Percentiles rank a stretch among this genome's conserved stretches.
These are phyloP conservation scores for Brachionus sp. DNA, from an alignment of 1,140 invertebrate genomes.

Conservation along the genomic window DNA sequence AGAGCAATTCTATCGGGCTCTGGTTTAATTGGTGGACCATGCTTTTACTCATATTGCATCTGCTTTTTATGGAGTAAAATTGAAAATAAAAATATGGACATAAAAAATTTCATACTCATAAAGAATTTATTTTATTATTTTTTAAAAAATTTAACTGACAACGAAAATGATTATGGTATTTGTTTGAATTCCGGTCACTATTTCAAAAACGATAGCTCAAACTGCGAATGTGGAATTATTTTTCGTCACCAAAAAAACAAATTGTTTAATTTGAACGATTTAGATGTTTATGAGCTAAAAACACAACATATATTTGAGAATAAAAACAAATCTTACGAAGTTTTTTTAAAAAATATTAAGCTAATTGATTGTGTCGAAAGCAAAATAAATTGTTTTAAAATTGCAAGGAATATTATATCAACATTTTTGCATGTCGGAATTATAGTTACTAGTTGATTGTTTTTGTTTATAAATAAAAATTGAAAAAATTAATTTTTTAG, in stretches of 20 bases:
- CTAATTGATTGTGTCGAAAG: constrained; percentile 23
- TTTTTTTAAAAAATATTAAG: constrained; percentile 1
- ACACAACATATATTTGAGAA: neutral
- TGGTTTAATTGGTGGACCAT: constrained; percentile 28
- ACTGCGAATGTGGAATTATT: constrained; percentile 1
- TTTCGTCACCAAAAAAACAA: neutral
- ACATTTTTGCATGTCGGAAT: constrained; percentile 21
- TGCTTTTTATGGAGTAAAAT: neutral
- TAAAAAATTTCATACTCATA: neutral
- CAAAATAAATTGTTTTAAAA: neutral
- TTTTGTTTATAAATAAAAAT: neutral
- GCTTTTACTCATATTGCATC: constrained; percentile 14
- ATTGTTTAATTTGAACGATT: neutral
- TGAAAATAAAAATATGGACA: neutral
- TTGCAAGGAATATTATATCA: constrained; percentile 9
- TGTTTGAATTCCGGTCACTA: neutral
- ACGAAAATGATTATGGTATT: neutral
- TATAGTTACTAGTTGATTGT: neutral
- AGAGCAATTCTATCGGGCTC: neutral
- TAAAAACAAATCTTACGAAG: neutral
- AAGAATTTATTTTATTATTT: neutral
- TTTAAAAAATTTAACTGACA: neutral
- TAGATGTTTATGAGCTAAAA: neutral
- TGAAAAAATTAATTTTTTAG: neutral
- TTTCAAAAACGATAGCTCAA: neutral